Percentiles rank a stretch among this genome's conserved stretches.
phyloP scores from a whole-genome alignment of 2,888 invertebrate genomes.

The Brenthis ino region DNA sequence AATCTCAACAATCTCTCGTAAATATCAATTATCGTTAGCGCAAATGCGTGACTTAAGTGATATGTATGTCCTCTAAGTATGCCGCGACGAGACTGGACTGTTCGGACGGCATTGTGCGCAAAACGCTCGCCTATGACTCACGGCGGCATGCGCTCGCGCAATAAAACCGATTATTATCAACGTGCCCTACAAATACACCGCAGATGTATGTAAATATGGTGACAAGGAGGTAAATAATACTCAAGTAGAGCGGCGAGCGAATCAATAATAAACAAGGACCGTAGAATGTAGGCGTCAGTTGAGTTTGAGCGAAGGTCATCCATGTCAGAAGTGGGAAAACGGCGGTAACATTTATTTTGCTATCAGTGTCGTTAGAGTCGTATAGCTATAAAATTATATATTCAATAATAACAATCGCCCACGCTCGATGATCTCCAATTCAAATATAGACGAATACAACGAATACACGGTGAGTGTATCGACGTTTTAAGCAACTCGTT shows the following conservation, averaged over 20 bases:
- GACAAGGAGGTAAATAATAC: slow-evolving; percentile 75
- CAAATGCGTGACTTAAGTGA: slow-evolving; percentile 61
- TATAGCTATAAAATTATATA: slow-evolving; percentile 37
- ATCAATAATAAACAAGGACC: slow-evolving; percentile 67
- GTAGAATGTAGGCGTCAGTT: slow-evolving; percentile 57
- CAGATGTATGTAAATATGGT: slow-evolving; percentile 69
- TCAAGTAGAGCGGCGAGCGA: slow-evolving; percentile 53
- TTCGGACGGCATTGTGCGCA: slow-evolving; percentile 76
- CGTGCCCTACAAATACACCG: slow-evolving; percentile 70
- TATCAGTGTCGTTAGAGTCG: slow-evolving; percentile 32
- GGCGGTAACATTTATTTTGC: slow-evolving; percentile 29
- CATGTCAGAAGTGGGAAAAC: slow-evolving; percentile 24
- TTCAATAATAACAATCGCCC: slow-evolving; percentile 43
- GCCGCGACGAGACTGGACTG: slow-evolving; percentile 77
- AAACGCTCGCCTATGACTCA: slow-evolving; percentile 75
- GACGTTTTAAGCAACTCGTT: not conserved
- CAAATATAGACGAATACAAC: slow-evolving; percentile 22
- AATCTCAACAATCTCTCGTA: slow-evolving; percentile 39
- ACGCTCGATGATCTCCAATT: slow-evolving; percentile 27
- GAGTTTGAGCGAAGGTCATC: slow-evolving; percentile 63
- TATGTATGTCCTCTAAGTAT: slow-evolving; percentile 79
- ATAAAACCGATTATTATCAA: slow-evolving; percentile 68
- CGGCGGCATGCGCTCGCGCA: slow-evolving; percentile 73
- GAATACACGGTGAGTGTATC: not conserved
- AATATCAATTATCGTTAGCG: slow-evolving; percentile 33